Evolutionary conservation across 2,113 vertebrate genomes (phyloP).

Genomic region (Chunga burmeisteri): DNA sequence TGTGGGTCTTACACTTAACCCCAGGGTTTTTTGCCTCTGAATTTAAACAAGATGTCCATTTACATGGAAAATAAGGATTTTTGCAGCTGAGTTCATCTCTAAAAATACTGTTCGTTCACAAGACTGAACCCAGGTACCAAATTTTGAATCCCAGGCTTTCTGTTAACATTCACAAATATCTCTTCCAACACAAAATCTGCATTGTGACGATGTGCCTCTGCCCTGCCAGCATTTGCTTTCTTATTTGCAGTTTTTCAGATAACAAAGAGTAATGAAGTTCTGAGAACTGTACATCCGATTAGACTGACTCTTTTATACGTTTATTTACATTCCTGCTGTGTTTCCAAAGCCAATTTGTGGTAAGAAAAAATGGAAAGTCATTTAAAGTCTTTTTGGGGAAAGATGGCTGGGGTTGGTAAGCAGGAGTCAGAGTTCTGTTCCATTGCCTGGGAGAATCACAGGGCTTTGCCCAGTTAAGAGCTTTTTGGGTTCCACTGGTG

Average conservation of each 20-base stretch:
- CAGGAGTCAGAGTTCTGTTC: not conserved
- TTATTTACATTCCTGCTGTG: not conserved
- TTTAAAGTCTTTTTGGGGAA: not conserved
- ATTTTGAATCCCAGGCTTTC: not conserved
- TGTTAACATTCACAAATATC: not conserved
- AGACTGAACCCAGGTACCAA: not conserved
- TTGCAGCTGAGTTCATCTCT: not conserved
- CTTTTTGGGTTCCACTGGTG: not conserved
- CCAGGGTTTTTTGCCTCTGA: not conserved
- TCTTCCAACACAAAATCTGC: not conserved
- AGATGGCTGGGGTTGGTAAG: not conserved
- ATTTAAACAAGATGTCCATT: conserved; percentile 38
- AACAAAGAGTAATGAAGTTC: conserved; percentile 18
- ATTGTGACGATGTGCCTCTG: not conserved
- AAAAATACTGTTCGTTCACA: not conserved
- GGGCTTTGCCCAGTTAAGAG: not conserved
- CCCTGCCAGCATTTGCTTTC: not conserved
- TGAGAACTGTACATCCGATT: not conserved
- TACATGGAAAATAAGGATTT: not conserved
- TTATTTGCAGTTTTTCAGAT: conserved; percentile 24
- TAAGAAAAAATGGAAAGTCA: not conserved
- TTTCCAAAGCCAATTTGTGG: not conserved
- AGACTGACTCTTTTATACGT: not conserved
- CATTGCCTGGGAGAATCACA: not conserved
- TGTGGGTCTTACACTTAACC: conserved; percentile 33